phyloP scores from a whole-genome alignment of 2,113 vertebrate genomes.

The Ophthalmolycus amberensis region DNA sequence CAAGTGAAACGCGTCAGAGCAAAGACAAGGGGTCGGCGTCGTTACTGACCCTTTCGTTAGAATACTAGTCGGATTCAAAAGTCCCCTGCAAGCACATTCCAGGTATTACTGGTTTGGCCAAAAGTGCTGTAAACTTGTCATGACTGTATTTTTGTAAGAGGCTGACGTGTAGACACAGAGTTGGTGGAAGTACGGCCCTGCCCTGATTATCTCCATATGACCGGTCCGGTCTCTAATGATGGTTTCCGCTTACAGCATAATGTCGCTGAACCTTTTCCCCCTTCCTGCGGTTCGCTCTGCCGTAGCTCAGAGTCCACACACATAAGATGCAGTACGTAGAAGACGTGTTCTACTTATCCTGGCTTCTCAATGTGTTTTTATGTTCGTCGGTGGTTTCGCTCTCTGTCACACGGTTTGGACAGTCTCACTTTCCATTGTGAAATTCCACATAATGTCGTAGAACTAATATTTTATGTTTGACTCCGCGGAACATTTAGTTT shows the following conservation, averaged over 20 bases:
- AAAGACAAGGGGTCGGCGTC: constrained; percentile 21
- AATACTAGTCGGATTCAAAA: constrained; percentile 29
- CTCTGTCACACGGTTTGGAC: background rate
- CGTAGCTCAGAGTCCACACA: constrained; percentile 32
- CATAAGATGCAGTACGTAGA: background rate
- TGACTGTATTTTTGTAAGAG: constrained; percentile 69
- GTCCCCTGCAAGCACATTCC: constrained; percentile 55
- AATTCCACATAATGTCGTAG: background rate
- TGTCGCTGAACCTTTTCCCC: constrained; percentile 61
- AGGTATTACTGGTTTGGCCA: constrained; percentile 67
- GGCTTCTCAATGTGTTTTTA: background rate
- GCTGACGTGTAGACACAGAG: constrained; percentile 57
- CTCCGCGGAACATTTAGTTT: background rate
- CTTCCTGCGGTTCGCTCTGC: constrained; percentile 44
- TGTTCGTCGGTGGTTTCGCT: constrained; percentile 1
- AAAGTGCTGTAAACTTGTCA: constrained; percentile 72
- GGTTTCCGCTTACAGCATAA: constrained; percentile 73
- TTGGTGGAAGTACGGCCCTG: constrained; percentile 66
- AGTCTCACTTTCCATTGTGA: background rate
- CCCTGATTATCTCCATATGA: constrained; percentile 80
- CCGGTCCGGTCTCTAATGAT: constrained; percentile 68
- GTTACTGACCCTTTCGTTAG: constrained; percentile 53
- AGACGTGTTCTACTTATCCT: constrained; percentile 10
- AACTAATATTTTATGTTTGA: background rate
- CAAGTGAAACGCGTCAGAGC: constrained; percentile 34